Conservation (phyloP, 2,888 invertebrate genomes). For the Strigamia crassipes region DNA sequence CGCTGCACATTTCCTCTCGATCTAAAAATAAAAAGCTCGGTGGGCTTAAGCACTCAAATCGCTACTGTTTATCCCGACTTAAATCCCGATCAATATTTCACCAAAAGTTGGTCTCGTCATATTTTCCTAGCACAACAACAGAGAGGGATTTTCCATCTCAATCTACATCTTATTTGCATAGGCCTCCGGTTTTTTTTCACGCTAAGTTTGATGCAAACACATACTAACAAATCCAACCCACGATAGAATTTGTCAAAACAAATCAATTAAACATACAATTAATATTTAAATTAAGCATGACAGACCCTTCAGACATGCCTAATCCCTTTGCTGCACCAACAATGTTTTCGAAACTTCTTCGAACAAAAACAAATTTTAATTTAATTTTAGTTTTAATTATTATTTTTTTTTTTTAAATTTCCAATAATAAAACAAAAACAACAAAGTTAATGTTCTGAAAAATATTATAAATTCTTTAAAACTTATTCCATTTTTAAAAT, state of each 20-base stretch:
- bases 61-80: slow-evolving; percentile 1
- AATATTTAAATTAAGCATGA: not conserved
- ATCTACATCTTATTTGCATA: slow-evolving; percentile 40
- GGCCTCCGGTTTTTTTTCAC: not conserved
- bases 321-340: no score
- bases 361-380: no score
- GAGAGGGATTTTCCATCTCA: slow-evolving; percentile 13
- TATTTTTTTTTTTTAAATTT: no score
- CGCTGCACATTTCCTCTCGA: not conserved
- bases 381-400: no score
- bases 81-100: slow-evolving; percentile 18
- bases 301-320: not conserved
- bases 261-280: slow-evolving; percentile 33
- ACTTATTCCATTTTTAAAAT: no score
- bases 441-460: no score
- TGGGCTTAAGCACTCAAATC: slow-evolving; percentile 4
- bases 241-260: not conserved
- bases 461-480: no score
- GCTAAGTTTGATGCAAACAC: not conserved
- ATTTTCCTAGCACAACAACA: not conserved
- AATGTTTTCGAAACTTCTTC: no score
- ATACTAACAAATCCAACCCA: not conserved
- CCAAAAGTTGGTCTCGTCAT: slow-evolving; percentile 15
- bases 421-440: no score
- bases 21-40: not conserved